A percentile compares a stretch with the other conserved stretches of the same genome.
phyloP scores from a whole-genome alignment of 2,888 invertebrate species.

The Phasia obesa region DNA sequence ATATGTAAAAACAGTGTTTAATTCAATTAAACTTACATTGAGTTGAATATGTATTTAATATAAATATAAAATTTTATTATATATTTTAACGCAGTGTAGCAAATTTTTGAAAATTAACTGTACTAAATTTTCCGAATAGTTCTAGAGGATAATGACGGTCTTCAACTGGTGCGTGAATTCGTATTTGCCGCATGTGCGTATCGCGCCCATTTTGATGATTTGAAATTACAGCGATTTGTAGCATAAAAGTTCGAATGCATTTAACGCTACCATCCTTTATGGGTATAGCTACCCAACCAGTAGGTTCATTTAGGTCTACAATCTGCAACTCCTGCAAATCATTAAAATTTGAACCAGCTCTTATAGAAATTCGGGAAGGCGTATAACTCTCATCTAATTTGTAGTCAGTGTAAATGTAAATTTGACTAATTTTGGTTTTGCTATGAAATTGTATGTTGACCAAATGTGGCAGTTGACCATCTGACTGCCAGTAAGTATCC shows the following conservation, averaged over 20 bases:
- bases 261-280: conserved; percentile 93
- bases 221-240: conserved; percentile 97
- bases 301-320: conserved; percentile 95
- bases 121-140: conserved; percentile 90
- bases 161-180: conserved; percentile 93
- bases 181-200: conserved; percentile 98
- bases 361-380: conserved; percentile 95
- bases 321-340: conserved; percentile 98
- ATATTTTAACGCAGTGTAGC: conserved; percentile 88
- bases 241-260: conserved; percentile 96
- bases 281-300: conserved; percentile 97
- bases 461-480: conserved; percentile 98
- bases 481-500: conserved; percentile 99
- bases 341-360: conserved; percentile 97
- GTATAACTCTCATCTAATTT: conserved; percentile 99
- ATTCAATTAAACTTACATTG: too few species aligned
- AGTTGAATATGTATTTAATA: too few species aligned
- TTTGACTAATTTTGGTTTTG: conserved; percentile 96
- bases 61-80: background rate
- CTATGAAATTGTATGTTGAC: conserved; percentile 98
- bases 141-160: conserved; percentile 85
- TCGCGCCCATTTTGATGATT: conserved; percentile 99
- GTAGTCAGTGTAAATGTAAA: conserved; percentile 98
- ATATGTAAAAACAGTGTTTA: too few species aligned
- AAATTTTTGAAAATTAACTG: conserved; percentile 91